Evolutionary conservation across 92 coral and sea anemone genomes (phyloP).

Genomic region (Palythoa grandiflora): DNA sequence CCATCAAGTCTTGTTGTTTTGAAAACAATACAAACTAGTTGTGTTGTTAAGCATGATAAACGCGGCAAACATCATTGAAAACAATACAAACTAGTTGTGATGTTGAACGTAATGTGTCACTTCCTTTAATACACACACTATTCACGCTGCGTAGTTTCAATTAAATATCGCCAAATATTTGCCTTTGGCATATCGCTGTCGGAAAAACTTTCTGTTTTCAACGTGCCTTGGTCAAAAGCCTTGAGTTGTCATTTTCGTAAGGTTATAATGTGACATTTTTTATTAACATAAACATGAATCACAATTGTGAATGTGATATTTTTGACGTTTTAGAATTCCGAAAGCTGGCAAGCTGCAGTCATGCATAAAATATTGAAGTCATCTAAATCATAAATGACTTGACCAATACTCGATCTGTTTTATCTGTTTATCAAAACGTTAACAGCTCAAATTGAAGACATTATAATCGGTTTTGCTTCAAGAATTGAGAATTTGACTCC

Average conservation of each 20-base stretch:
- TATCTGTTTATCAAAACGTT: neutral
- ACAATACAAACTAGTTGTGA: too few species aligned
- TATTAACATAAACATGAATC: neutral
- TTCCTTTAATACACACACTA: neutral
- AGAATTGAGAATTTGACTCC: neutral
- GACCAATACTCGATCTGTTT: neutral
- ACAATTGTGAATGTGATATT: neutral
- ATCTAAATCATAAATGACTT: neutral
- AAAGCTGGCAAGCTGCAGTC: constrained; percentile 1
- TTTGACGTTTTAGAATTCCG: neutral
- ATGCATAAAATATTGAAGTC: constrained; percentile 24
- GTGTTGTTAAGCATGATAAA: neutral
- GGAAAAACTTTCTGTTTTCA: neutral
- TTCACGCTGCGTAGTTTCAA: constrained; percentile 1
- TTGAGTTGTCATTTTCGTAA: neutral
- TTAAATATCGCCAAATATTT: constrained; percentile 10
- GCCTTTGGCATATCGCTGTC: constrained; percentile 5
- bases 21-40: too few species aligned
- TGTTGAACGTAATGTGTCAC: too few species aligned
- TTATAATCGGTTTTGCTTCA: neutral
- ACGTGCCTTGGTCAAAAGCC: neutral
- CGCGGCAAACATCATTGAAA: neutral
- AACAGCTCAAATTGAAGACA: neutral
- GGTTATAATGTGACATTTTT: neutral
- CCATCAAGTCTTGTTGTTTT: too few species aligned